These are phyloP conservation scores for Eubasilissa splendida DNA, from an alignment of 2,888 invertebrate genomes.

Conservation along the genomic window DNA sequence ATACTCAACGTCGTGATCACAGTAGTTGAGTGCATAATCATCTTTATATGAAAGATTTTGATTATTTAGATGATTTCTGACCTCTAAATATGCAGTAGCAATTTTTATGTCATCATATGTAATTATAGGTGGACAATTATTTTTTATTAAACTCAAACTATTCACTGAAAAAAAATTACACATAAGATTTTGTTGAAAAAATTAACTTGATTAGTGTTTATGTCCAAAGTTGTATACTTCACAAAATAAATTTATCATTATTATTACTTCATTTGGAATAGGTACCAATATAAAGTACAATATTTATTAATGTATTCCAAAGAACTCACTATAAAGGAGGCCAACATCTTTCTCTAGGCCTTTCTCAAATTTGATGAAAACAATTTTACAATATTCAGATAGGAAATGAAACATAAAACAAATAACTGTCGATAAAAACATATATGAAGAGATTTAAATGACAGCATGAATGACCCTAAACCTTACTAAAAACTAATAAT, in stretches of 20 bases:
- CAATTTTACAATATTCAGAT: too few relatives aligned
- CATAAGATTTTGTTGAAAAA: not conserved
- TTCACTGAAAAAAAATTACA: slow-evolving; percentile 59
- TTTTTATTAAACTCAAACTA: slow-evolving; percentile 61
- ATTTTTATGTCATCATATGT: slow-evolving; percentile 62
- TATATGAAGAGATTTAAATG: not conserved
- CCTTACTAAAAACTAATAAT: too few relatives aligned
- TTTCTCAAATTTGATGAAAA: too few relatives aligned
- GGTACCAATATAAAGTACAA: too few relatives aligned
- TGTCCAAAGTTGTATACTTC: too few relatives aligned
- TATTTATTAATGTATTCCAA: too few relatives aligned
- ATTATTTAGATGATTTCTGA: slow-evolving; percentile 61
- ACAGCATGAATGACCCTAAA: too few relatives aligned
- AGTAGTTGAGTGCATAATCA: slow-evolving; percentile 38
- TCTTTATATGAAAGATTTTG: slow-evolving; percentile 48
- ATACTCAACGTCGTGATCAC: slow-evolving; percentile 26
- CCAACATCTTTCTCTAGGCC: too few relatives aligned
- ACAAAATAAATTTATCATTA: not conserved
- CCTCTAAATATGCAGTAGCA: slow-evolving; percentile 61
- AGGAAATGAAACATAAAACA: too few relatives aligned
- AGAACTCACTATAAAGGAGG: too few relatives aligned
- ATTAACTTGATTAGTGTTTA: not conserved
- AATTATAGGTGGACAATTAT: slow-evolving; percentile 62
- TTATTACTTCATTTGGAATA: not conserved
- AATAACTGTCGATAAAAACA: not conserved